Base-by-base conservation (phyloP, 2,888 invertebrate species). In the Tenthredo mesomela region DNA sequence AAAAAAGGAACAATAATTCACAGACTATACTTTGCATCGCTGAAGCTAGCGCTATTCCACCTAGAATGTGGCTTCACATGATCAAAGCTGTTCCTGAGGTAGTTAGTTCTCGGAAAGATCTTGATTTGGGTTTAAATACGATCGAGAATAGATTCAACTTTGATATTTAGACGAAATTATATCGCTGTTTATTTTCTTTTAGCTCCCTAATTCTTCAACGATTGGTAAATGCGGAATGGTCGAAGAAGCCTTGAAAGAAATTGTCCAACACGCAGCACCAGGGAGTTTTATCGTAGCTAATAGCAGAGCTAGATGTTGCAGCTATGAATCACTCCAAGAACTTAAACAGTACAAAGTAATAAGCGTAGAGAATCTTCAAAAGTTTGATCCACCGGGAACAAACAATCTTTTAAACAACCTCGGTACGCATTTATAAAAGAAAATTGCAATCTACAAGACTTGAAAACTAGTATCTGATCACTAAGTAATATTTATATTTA, bases 11-110 rank as follows among this genome's bases (percentile, higher is more conserved):
- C 85, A 94, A 94, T 87, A 94, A 94, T 89, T 94, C 95, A 84
- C 95, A 95, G 85, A 94, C 95, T 85, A 95, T 96, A 89, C 92
- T 96, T 29, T 96, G 96, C 93, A 93, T 96, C 7, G 96, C 95
- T 29, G 96, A 96, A 91, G 95, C 95, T 65, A 92, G 90, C 86
- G 90, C 91, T 9, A 89, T 93, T 86, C 94, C 94, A 47, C 93
- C 94, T 54, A 91, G 93, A 50, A 93, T 94, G 88, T 94, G 94
- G 94, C 89, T 94, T 29, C 93, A 93, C 77, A 91, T 94, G 86
- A 90, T 94, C 9, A 86, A 90, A 84, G 88, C 91, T 33, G 86
- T 90, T 71, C 90, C 92, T 61, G 91, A 91, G 87, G 92, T 91
- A 89, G 85, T 25, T 7, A 29, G 47, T 25, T 33, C 5, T 29